phyloP scores from a whole-genome alignment of 2,888 invertebrate genomes.

The Ectemnius continuus region DNA sequence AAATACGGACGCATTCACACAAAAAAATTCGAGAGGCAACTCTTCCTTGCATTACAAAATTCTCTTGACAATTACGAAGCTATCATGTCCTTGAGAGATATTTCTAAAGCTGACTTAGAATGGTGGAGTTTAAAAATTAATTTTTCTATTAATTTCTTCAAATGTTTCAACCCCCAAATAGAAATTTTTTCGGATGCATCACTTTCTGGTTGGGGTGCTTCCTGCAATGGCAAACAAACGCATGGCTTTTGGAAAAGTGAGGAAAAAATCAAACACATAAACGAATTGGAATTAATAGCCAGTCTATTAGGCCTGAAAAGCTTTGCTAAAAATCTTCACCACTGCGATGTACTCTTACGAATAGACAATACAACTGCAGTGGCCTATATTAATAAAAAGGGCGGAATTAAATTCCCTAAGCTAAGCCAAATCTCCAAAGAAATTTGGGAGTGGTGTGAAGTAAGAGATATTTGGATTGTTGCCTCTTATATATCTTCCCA shows the following conservation, averaged over 20 bases:
- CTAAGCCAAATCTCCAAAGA: slow-evolving; percentile 38
- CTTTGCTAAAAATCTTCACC: slow-evolving; percentile 16
- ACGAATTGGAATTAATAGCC: not conserved
- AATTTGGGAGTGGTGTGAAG: slow-evolving; percentile 33
- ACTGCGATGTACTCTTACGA: slow-evolving; percentile 43
- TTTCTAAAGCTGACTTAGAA: too few species aligned
- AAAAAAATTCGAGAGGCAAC: slow-evolving; percentile 10
- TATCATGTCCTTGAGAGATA: too few species aligned
- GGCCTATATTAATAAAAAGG: slow-evolving; percentile 11
- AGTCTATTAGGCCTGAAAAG: not conserved
- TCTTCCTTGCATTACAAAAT: too few species aligned
- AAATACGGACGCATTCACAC: slow-evolving; percentile 5
- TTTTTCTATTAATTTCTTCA: not conserved
- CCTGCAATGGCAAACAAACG: not conserved
- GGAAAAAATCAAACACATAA: slow-evolving; percentile 3
- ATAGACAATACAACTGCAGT: slow-evolving; percentile 49
- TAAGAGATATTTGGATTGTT: slow-evolving; percentile 17
- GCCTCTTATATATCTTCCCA: not conserved
- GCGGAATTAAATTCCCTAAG: slow-evolving; percentile 24
- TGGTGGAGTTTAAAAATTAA: too few species aligned
- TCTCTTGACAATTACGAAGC: too few species aligned
- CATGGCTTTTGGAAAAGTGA: slow-evolving; percentile 11
- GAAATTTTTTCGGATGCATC: slow-evolving; percentile 12
- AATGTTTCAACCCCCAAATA: not conserved
- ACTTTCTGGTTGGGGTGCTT: slow-evolving; percentile 4